phyloP scores from a whole-genome alignment of 2,797 vertebrate genomes.

The Sebastes iracundus region DNA sequence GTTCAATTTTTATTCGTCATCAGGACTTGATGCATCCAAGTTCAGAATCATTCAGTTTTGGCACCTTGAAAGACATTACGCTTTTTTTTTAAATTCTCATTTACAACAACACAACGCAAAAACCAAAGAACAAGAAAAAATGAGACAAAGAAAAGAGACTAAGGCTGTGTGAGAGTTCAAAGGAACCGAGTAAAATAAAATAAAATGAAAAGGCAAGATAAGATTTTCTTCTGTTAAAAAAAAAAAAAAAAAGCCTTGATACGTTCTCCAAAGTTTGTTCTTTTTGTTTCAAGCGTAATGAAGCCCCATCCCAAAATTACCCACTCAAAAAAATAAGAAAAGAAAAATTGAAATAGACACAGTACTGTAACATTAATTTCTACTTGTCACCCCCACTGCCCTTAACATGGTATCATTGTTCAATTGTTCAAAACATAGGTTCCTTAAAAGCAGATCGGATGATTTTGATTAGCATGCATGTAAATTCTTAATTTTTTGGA shows the following conservation, averaged over 20 bases:
- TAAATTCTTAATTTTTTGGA: slow-evolving; percentile 75
- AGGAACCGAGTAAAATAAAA: slow-evolving; percentile 44
- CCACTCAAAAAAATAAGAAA: slow-evolving; percentile 28
- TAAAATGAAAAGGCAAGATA: slow-evolving; percentile 58
- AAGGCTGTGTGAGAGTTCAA: slow-evolving; percentile 73
- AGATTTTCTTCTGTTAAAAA: slow-evolving; percentile 40
- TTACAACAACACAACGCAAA: slow-evolving; percentile 79
- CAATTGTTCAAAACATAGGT: slow-evolving; percentile 72
- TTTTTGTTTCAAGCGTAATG: slow-evolving; percentile 66
- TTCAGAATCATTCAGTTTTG: slow-evolving; percentile 83
- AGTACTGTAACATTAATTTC: slow-evolving; percentile 76
- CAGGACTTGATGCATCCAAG: slow-evolving; percentile 82
- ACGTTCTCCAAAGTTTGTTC: slow-evolving; percentile 59
- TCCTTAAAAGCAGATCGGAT: slow-evolving; percentile 79
- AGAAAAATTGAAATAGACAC: slow-evolving; percentile 67
- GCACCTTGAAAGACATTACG: slow-evolving; percentile 80
- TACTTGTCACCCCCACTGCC: slow-evolving; percentile 66
- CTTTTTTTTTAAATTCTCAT: slow-evolving; percentile 64
- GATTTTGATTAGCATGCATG: slow-evolving; percentile 83
- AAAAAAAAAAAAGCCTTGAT: slow-evolving; percentile 58
- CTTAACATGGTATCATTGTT: slow-evolving; percentile 70
- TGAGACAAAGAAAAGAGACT: slow-evolving; percentile 61
- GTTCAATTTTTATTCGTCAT: slow-evolving; percentile 79
- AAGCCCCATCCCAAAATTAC: slow-evolving; percentile 52
- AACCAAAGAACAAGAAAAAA: slow-evolving; percentile 69